A percentile compares a stretch with the other conserved stretches of the same genome.
Evolutionary conservation across 2,797 vertebrate species (phyloP).

Genomic region (Micropoecilia bifurca): DNA sequence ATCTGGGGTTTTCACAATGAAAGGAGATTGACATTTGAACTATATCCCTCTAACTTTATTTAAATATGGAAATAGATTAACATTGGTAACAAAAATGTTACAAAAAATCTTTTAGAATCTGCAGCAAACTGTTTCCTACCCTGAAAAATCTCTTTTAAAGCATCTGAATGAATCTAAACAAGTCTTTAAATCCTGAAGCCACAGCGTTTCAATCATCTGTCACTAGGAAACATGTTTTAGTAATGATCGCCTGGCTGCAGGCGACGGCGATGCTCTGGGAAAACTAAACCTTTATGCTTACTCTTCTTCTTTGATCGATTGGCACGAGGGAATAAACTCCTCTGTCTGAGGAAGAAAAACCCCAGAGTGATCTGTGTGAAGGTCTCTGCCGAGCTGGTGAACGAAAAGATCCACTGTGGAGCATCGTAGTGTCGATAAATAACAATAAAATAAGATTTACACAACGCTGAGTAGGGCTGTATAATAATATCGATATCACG

Average conservation of each 20-base stretch:
- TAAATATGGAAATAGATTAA: neutral
- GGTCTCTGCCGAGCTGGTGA: neutral
- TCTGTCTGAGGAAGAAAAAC: conserved; percentile 11
- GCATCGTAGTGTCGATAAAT: neutral
- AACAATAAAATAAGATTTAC: neutral
- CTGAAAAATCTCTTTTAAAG: too few relatives aligned
- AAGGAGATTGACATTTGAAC: neutral
- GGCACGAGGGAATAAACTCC: neutral
- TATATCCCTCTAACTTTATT: neutral
- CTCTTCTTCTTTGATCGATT: conserved; percentile 27
- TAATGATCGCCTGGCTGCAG: neutral
- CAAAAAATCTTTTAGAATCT: neutral
- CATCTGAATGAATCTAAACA: neutral
- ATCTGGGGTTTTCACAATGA: neutral
- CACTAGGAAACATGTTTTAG: conserved; percentile 5
- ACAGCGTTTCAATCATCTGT: neutral
- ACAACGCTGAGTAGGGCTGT: neutral
- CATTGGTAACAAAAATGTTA: neutral
- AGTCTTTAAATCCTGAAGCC: neutral
- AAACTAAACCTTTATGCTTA: neutral
- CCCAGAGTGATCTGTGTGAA: conserved; percentile 6
- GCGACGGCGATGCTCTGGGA: neutral
- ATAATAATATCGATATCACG: too few relatives aligned
- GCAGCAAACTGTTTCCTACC: neutral
- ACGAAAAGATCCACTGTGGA: neutral